Evolutionary conservation across 2,113 vertebrate species (phyloP).

Genomic region (Phainopepla nitens): DNA sequence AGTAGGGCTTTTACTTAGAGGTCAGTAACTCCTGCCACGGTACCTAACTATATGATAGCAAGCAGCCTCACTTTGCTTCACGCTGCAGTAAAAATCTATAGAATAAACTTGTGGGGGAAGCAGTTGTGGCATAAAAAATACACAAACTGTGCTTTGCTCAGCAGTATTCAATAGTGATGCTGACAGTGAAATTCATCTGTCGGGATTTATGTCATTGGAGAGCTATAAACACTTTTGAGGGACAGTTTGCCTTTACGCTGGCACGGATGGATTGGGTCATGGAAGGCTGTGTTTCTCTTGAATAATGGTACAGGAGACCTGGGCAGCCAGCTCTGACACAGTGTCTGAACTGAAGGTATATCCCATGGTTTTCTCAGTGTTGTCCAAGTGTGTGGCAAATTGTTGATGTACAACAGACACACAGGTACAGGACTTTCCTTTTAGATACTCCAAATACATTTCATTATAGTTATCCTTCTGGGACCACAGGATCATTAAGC

Average conservation of each 20-base stretch:
- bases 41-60: not conserved
- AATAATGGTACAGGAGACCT: not conserved
- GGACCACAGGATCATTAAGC: not conserved
- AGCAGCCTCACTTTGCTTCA: rapidly evolving
- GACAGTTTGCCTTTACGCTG: not conserved
- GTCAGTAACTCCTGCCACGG: not conserved
- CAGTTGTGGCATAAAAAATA: not conserved
- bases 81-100: not conserved
- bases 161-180: not conserved
- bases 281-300: not conserved
- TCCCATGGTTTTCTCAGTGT: not conserved
- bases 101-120: not conserved
- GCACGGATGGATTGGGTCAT: not conserved
- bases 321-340: not conserved
- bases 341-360: not conserved
- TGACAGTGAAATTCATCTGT: not conserved
- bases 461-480: not conserved
- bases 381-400: not conserved
- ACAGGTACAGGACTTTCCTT: not conserved
- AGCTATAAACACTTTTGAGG: not conserved
- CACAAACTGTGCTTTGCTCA: not conserved
- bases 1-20: not conserved
- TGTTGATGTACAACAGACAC: not conserved
- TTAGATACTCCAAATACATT: not conserved
- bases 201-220: not conserved